These are phyloP conservation scores for Pipistrellus pygmaeus DNA, from an alignment of 2,797 vertebrate species.

Conservation along the genomic window DNA sequence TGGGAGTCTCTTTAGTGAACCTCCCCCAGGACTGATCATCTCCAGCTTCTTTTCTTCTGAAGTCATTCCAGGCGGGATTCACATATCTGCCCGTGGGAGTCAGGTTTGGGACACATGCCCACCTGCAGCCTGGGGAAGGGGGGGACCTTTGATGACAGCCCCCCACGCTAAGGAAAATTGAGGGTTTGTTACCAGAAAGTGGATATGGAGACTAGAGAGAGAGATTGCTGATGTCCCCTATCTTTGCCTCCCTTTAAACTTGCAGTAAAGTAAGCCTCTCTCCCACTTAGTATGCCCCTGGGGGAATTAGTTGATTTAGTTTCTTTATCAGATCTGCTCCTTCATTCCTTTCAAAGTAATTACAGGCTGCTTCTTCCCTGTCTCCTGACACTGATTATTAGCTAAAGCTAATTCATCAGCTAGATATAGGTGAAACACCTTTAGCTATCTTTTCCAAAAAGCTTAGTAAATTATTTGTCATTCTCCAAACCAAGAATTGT, in stretches of 20 bases:
- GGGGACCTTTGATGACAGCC: background rate
- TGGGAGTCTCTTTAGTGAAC: background rate
- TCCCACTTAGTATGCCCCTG: slow-evolving; percentile 24
- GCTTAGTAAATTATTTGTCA: slow-evolving; percentile 84
- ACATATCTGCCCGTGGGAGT: background rate
- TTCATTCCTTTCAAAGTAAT: slow-evolving; percentile 82
- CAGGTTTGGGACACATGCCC: background rate
- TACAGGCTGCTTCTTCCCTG: slow-evolving; percentile 75
- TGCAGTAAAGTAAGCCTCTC: slow-evolving; percentile 22
- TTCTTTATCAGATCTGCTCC: slow-evolving; percentile 78
- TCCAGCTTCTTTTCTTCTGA: background rate
- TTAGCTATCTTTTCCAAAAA: slow-evolving; percentile 81
- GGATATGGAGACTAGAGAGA: background rate
- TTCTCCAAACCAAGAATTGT: slow-evolving; percentile 80
- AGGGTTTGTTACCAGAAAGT: background rate
- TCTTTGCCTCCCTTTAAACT: slow-evolving; percentile 50
- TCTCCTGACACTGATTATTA: slow-evolving; percentile 83
- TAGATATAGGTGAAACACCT: slow-evolving; percentile 83
- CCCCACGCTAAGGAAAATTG: background rate
- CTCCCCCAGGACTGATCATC: background rate
- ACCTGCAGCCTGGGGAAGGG: background rate
- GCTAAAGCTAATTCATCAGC: slow-evolving; percentile 83
- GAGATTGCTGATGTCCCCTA: background rate
- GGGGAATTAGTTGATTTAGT: slow-evolving; percentile 74
- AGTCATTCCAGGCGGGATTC: background rate